Evolutionary conservation across 2,113 vertebrate species (phyloP).

Genomic region (Zosterops lateralis): DNA sequence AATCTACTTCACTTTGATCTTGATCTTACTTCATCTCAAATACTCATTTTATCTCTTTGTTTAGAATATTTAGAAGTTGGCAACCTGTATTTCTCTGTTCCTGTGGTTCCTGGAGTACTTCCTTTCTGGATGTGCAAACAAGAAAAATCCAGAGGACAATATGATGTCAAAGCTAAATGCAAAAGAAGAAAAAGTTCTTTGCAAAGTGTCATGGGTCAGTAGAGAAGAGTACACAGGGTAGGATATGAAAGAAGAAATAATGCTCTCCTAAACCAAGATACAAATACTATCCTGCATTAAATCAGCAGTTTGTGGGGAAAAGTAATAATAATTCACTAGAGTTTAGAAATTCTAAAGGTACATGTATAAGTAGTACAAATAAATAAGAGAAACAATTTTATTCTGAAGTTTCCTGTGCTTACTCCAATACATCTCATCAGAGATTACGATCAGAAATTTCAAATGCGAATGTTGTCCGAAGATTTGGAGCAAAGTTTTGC

Average conservation of each 20-base stretch:
- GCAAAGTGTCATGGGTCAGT: not conserved
- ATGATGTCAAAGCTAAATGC: not conserved
- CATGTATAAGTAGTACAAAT: fast-evolving
- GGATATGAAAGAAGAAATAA: not conserved
- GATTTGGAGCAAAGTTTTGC: not conserved
- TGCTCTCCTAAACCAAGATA: not conserved
- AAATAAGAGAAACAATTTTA: not conserved
- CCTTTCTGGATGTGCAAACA: not conserved
- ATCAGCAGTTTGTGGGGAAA: not conserved
- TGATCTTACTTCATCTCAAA: not conserved
- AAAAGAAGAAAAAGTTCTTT: not conserved
- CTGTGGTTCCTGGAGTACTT: not conserved
- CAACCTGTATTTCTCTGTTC: not conserved
- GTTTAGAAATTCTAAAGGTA: not conserved
- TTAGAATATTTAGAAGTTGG: not conserved
- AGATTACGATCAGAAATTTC: not conserved
- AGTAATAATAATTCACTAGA: not conserved
- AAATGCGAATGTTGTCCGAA: not conserved
- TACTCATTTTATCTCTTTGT: not conserved
- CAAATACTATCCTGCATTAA: not conserved
- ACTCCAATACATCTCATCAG: not conserved
- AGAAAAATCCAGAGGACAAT: not conserved
- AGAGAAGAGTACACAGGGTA: not conserved
- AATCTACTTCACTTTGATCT: not conserved
- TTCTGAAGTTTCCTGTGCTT: not conserved